These are phyloP conservation scores for Pelobates cultripes DNA, from an alignment of 2,797 vertebrate genomes.

Conservation along the genomic window DNA sequence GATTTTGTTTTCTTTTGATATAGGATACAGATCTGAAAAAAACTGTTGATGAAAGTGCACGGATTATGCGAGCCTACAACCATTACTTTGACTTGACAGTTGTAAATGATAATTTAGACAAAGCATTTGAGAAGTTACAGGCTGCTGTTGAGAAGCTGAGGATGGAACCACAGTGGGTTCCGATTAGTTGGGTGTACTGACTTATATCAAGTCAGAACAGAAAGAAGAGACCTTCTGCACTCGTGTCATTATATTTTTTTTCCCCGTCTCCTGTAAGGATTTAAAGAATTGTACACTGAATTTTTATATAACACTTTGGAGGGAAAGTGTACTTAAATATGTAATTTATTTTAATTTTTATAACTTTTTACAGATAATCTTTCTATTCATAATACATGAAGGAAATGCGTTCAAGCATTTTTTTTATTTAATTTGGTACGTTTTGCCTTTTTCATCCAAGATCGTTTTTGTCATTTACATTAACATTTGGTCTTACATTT, in stretches of 20 bases:
- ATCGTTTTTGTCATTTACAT: slow-evolving; percentile 68
- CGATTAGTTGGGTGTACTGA: slow-evolving; percentile 98
- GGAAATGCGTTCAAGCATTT: slow-evolving; percentile 86
- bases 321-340: slow-evolving; percentile 93
- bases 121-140: slow-evolving; percentile 94
- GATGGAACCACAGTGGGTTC: slow-evolving; percentile 93
- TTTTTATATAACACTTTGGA: slow-evolving; percentile 88
- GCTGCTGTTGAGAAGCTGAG: slow-evolving; percentile 84
- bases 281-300: slow-evolving; percentile 78
- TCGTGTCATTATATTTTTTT: slow-evolving; percentile 68
- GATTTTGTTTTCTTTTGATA: slow-evolving; percentile 44
- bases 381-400: slow-evolving; percentile 83
- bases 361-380: slow-evolving; percentile 92
- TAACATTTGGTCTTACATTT: slow-evolving; percentile 75
- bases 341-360: slow-evolving; percentile 93
- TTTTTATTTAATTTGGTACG: slow-evolving; percentile 77
- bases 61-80: slow-evolving; percentile 92
- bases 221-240: slow-evolving; percentile 65
- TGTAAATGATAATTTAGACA: slow-evolving; percentile 95
- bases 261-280: slow-evolving; percentile 62
- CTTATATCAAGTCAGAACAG: slow-evolving; percentile 61
- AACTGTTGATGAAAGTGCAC: slow-evolving; percentile 95
- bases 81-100: slow-evolving; percentile 98
- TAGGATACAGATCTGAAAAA: slow-evolving; percentile 97
- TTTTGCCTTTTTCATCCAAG: slow-evolving; percentile 76